A percentile compares a stretch with the other conserved stretches of the same genome.
Conservation (phyloP, 1,140 invertebrate genomes). For the Leptoteleia sp. region DNA sequence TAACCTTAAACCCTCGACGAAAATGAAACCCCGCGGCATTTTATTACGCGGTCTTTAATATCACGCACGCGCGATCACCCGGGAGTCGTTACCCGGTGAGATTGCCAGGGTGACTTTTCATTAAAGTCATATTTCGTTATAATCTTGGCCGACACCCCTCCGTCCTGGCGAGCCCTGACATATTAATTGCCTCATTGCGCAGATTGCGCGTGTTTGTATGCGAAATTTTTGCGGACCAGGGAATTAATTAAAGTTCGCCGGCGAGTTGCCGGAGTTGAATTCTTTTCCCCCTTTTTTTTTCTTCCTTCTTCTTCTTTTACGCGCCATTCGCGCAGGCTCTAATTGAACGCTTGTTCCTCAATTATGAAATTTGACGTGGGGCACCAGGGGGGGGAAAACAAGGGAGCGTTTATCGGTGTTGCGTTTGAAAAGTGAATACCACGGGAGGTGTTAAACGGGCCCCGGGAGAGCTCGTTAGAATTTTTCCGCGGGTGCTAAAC, state of each 20-base stretch:
- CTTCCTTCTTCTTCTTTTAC: too few relatives aligned
- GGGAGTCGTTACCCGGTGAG: conserved; percentile 39
- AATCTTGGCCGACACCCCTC: conserved; percentile 38
- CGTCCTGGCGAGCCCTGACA: conserved; percentile 29
- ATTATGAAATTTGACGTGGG: conserved; percentile 58
- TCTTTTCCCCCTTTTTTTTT: too few relatives aligned
- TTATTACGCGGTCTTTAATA: conserved; percentile 38
- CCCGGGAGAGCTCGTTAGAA: conserved; percentile 78
- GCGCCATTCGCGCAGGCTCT: conserved; percentile 21
- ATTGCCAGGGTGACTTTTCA: conserved; percentile 62
- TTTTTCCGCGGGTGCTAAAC: conserved; percentile 81
- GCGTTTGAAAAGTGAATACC: conserved; percentile 59
- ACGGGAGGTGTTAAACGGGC: conserved; percentile 67
- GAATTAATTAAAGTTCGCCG: conserved; percentile 42
- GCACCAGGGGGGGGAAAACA: conserved; percentile 36
- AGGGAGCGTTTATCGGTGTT: conserved; percentile 30
- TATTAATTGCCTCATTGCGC: conserved; percentile 61
- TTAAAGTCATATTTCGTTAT: conserved; percentile 68
- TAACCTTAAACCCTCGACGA: conserved; percentile 11
- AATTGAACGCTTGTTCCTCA: conserved; percentile 59
- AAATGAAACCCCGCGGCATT: conserved; percentile 23
- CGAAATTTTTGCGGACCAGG: conserved; percentile 9
- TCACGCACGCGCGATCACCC: conserved; percentile 38
- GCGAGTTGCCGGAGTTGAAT: conserved; percentile 6
- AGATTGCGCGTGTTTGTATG: conserved; percentile 16